Conservation (phyloP, 2,888 invertebrate genomes). For the Trissonchulus latispiculum region DNA sequence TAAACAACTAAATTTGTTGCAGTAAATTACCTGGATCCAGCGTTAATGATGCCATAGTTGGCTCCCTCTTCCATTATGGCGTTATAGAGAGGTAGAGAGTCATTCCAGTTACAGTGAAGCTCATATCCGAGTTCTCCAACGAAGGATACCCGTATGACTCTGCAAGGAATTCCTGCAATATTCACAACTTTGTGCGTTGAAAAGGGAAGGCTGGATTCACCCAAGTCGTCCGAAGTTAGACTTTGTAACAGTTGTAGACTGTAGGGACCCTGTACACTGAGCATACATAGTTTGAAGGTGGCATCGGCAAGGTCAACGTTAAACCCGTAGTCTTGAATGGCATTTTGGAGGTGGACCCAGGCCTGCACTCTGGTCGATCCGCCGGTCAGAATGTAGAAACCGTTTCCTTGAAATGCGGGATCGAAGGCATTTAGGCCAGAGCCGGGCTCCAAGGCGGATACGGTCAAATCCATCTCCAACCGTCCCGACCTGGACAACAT, state of each 20-base stretch:
- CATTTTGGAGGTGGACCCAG: constrained; percentile 59
- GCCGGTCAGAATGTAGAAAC: constrained; percentile 69
- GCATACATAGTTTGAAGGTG: constrained; percentile 65
- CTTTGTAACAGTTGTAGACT: constrained; percentile 53
- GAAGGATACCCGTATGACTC: constrained; percentile 69
- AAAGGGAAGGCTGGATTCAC: constrained; percentile 55
- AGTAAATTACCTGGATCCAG: constrained; percentile 76
- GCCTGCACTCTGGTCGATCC: constrained; percentile 70
- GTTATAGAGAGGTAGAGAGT: constrained; percentile 57
- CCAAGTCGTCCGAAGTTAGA: constrained; percentile 37
- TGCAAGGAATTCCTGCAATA: constrained; percentile 45
- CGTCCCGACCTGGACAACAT: constrained; percentile 68
- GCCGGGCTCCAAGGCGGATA: constrained; percentile 52
- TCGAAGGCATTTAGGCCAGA: constrained; percentile 17
- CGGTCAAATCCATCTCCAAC: constrained; percentile 72
- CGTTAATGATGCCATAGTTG: constrained; percentile 59
- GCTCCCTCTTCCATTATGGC: constrained; percentile 56
- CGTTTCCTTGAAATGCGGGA: constrained; percentile 51
- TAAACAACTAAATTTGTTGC: too few species aligned
- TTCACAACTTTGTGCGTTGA: constrained; percentile 56
- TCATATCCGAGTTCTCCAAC: constrained; percentile 83
- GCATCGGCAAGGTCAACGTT: constrained; percentile 64
- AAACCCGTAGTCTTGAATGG: constrained; percentile 60
- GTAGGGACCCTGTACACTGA: constrained; percentile 72
- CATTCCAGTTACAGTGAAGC: constrained; percentile 63